Evolutionary conservation across 2,888 invertebrate genomes (phyloP), one percentile per base, ranked within the genome.

Genomic region (Drosophila monieri): DNA sequence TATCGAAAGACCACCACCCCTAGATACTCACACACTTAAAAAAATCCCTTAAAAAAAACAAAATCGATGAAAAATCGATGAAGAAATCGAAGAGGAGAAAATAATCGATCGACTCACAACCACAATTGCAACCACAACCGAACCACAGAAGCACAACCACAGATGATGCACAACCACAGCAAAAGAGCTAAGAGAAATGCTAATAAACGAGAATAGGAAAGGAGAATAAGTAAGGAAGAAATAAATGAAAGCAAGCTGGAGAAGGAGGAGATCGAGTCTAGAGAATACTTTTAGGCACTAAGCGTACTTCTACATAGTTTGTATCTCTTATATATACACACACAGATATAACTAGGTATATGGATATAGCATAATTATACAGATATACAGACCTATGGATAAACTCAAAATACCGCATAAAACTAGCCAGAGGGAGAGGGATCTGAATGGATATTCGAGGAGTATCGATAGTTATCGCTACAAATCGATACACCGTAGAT

Each of bases 111-210:
- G 37, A 6, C 37, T 39, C 46, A 44, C 62, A 62, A 62, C 43
- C 49, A 62, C 51, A 65, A 46, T 65, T 59, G 62, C 62, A 61
- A 62, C 47, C 47, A 72, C 57, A 47, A 71, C 56, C 59, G 59
- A 76, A 69, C 61, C 56, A 72, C 72, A 44, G 61, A 70, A 52
- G 66, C 71, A 68, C 51, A 68, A 58, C 54, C 48, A 55, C 66
- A 73, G 60, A 73, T 52, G 69, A 73, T 52, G 69, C 69, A 71
- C 72, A 64, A 64, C 62, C 62, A 64, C 62, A 49, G 62, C 27
- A 12, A 25, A 44, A 14, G 49, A 69, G 69, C 55, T 44, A 70
- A 61, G 32, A 37, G 48, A 37, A 51, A 51, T 25, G 48, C 35
- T 35, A 64, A 43, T 37, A 66, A 51, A 37, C 23, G 35, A 25